phyloP scores from a whole-genome alignment of 2,888 invertebrate genomes.

The Therioaphis trifolii region DNA sequence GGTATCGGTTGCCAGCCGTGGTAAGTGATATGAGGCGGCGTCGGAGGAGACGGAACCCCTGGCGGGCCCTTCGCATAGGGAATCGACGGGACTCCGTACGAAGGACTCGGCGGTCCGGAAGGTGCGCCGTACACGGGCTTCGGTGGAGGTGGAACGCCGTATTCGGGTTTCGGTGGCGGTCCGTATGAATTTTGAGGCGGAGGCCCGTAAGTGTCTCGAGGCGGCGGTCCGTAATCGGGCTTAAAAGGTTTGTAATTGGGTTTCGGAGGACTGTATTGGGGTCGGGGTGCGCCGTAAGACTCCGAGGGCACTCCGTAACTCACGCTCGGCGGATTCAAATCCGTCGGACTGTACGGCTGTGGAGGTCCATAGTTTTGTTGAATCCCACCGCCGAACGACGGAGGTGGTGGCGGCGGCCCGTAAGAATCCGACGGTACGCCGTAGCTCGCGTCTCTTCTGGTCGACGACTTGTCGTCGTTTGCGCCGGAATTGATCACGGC shows the following conservation, averaged over 20 bases:
- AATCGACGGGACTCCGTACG: slow-evolving; percentile 69
- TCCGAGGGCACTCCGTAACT: slow-evolving; percentile 68
- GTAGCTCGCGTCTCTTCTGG: slow-evolving; percentile 61
- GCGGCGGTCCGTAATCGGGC: slow-evolving; percentile 67
- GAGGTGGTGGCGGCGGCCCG: slow-evolving; percentile 68
- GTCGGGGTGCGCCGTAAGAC: slow-evolving; percentile 68
- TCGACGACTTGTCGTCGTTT: slow-evolving; percentile 20
- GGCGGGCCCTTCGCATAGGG: slow-evolving; percentile 68
- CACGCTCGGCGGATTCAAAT: slow-evolving; percentile 64
- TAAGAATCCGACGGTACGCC: slow-evolving; percentile 69
- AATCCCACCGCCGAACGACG: slow-evolving; percentile 66
- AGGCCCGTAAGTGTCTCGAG: no score
- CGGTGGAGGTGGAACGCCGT: slow-evolving; percentile 65
- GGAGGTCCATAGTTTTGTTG: slow-evolving; percentile 68
- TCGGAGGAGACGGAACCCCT: slow-evolving; percentile 80
- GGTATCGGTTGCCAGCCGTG: slow-evolving; percentile 90
- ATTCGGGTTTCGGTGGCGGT: slow-evolving; percentile 68
- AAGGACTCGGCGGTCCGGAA: slow-evolving; percentile 73
- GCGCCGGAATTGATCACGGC: slow-evolving; percentile 47
- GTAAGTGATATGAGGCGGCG: slow-evolving; percentile 80
- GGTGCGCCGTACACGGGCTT: slow-evolving; percentile 45
- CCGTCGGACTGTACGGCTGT: slow-evolving; percentile 65
- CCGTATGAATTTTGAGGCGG: slow-evolving; percentile 65
- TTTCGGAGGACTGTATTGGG: slow-evolving; percentile 67
- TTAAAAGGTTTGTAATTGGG: slow-evolving; percentile 66